Evolutionary conservation across 37 sponge, comb jelly and placozoan genomes (phyloP).

Genomic region (Spongilla lacustris): DNA sequence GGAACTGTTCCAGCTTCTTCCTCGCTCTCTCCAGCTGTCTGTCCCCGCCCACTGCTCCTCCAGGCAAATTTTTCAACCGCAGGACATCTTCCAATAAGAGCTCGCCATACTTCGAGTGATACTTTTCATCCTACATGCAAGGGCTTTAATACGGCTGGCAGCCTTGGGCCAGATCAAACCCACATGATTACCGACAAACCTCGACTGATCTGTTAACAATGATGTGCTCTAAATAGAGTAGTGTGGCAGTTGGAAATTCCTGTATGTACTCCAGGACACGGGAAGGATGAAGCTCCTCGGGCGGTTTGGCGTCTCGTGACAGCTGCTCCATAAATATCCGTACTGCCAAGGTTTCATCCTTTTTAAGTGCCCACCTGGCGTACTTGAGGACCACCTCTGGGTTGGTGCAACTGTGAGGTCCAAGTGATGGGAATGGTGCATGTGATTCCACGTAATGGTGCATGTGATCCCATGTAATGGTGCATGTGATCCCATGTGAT

Average conservation of each 20-base stretch:
- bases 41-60: neutral
- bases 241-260: constrained; percentile 51
- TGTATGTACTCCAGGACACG: constrained; percentile 58
- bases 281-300: constrained; percentile 12
- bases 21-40: constrained; percentile 36
- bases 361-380: constrained; percentile 83
- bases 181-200: constrained; percentile 32
- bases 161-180: too few species aligned
- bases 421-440: neutral
- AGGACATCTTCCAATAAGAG: constrained; percentile 68
- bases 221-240: constrained; percentile 70
- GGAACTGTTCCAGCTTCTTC: constrained; percentile 58
- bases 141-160: too few species aligned
- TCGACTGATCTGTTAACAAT: constrained; percentile 20
- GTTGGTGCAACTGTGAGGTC: constrained; percentile 24
- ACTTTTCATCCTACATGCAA: constrained; percentile 53
- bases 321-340: constrained; percentile 59
- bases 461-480: too few species aligned
- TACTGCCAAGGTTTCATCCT: constrained; percentile 59
- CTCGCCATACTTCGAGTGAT: constrained; percentile 64
- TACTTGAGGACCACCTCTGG: constrained; percentile 75
- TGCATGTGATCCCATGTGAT: too few species aligned
- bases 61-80: constrained; percentile 4
- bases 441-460: too few species aligned
- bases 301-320: neutral